A percentile compares a stretch with the other conserved stretches of the same genome.
Evolutionary conservation across 37 sponge, comb jelly and placozoan species (phyloP).

Genomic region (Oopsacas minuta): DNA sequence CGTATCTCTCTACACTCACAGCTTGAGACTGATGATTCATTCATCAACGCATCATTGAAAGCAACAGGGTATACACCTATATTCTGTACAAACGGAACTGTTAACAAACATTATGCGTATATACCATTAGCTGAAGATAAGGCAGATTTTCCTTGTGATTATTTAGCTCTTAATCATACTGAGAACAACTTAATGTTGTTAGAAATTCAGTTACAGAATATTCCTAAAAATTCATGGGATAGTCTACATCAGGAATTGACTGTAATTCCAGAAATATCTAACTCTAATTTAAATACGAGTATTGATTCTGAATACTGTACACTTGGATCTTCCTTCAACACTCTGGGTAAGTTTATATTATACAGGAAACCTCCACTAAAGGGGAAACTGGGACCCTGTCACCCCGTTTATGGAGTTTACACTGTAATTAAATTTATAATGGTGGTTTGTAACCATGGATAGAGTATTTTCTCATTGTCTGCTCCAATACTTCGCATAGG

Average conservation of each 20-base stretch:
- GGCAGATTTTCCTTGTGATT: not conserved
- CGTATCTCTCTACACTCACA: not conserved
- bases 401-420: too few relatives aligned
- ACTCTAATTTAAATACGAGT: not conserved
- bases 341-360: not conserved
- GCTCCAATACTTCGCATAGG: not conserved
- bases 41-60: not conserved
- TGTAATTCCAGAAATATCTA: not conserved
- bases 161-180: not conserved
- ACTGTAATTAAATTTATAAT: too few relatives aligned
- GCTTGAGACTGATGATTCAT: not conserved
- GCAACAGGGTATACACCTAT: not conserved
- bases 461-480: not conserved
- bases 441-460: not conserved
- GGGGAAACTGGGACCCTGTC: too few relatives aligned
- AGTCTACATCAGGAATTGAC: not conserved
- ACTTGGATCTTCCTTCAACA: not conserved
- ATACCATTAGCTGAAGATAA: not conserved
- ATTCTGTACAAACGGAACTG: not conserved
- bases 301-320: not conserved
- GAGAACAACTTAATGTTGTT: not conserved
- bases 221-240: not conserved
- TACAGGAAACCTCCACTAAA: not conserved
- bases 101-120: not conserved
- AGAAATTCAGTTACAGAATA: conserved; percentile 14